Percentiles rank a stretch among this genome's conserved stretches.
Evolutionary conservation across 2,113 vertebrate species (phyloP).

Genomic region (Bucco capensis): DNA sequence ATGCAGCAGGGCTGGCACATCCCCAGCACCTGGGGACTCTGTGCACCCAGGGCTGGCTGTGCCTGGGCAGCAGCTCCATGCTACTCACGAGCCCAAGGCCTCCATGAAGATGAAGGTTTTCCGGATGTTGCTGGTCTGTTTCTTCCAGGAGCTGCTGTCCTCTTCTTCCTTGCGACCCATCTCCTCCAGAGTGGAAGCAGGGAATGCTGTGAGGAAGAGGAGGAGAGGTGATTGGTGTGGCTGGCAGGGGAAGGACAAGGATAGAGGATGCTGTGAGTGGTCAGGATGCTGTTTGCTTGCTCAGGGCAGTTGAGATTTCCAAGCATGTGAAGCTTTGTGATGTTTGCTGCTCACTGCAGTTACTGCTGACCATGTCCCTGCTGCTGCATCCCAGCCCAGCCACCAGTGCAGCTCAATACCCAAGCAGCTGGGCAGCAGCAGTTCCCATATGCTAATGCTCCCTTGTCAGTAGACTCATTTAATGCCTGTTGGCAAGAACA

Average conservation of each 20-base stretch:
- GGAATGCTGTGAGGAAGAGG: conserved; percentile 50
- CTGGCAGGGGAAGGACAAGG: no score
- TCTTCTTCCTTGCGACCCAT: conserved; percentile 86
- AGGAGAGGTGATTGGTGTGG: fast-evolving
- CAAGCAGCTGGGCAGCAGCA: neutral
- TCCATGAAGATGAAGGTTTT: conserved; percentile 91
- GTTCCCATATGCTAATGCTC: neutral
- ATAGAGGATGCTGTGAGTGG: no score
- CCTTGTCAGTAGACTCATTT: neutral
- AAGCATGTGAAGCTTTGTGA: neutral
- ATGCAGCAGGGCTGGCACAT: no score
- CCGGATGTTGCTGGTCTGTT: conserved; percentile 86
- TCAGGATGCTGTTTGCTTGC: neutral
- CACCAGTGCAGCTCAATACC: fast-evolving
- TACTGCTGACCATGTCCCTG: neutral
- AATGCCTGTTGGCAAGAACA: neutral
- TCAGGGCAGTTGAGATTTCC: neutral
- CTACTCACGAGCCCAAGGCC: conserved; percentile 90
- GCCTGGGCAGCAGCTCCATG: neutral
- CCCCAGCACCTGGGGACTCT: fast-evolving
- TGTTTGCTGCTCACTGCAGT: neutral
- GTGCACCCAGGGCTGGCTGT: no score
- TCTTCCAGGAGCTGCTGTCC: conserved; percentile 84
- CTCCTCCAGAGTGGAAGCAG: conserved; percentile 75
- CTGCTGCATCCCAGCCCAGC: fast-evolving